A percentile compares a stretch with the other conserved stretches of the same genome.
Conservation (phyloP, 2,888 invertebrate species). For the Lamellibrachia satsuma region DNA sequence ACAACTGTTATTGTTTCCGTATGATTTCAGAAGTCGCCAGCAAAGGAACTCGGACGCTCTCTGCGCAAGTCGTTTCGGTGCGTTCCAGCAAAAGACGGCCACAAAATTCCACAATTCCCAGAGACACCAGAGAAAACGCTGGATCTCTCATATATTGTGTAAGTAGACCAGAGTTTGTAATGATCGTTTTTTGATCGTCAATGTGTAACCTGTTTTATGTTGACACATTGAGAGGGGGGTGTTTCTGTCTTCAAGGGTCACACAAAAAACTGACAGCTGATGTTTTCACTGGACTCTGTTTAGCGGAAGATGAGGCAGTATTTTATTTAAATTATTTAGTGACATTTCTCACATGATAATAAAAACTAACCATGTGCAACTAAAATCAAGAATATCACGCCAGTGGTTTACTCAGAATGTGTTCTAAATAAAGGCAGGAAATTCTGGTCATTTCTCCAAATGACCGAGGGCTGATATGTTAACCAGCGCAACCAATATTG, state of each 20-base stretch:
- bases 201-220: not conserved
- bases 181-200: not conserved
- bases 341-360: too few relatives aligned
- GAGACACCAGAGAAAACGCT: constrained; percentile 93
- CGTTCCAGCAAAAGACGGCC: constrained; percentile 88
- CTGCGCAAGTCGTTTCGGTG: constrained; percentile 96
- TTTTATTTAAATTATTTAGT: too few relatives aligned
- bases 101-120: constrained; percentile 86
- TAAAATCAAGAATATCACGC: too few relatives aligned
- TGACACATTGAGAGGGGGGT: not conserved
- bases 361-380: too few relatives aligned
- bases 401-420: too few relatives aligned
- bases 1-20: not conserved
- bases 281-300: too few relatives aligned
- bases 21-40: constrained; percentile 84
- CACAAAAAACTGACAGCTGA: not conserved
- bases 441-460: too few relatives aligned
- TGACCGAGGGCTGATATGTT: too few relatives aligned
- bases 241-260: not conserved
- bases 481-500: too few relatives aligned
- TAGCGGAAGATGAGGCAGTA: too few relatives aligned
- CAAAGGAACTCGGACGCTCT: constrained; percentile 92
- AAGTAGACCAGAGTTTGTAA: constrained; percentile 66
- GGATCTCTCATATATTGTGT: constrained; percentile 96
- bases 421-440: too few relatives aligned